These are phyloP conservation scores for Amblyopsis hoosieri DNA, from an alignment of 2,797 vertebrate species.

Conservation along the genomic window DNA sequence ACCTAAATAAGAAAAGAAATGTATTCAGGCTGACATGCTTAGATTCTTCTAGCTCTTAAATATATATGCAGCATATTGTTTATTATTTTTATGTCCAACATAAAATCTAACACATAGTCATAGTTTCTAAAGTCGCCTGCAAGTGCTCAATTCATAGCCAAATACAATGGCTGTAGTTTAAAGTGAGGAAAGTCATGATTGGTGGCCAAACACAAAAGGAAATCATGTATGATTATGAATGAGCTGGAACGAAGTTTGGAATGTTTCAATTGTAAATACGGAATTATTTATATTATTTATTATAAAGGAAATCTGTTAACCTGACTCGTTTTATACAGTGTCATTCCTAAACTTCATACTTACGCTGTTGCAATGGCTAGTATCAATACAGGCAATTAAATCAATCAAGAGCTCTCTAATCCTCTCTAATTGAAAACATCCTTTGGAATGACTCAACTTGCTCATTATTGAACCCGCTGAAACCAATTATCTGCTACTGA, in stretches of 20 bases:
- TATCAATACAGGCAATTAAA: conserved; percentile 31
- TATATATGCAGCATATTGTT: background rate
- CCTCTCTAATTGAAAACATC: conserved; percentile 62
- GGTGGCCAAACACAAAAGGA: background rate
- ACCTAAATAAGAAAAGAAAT: conserved; percentile 1
- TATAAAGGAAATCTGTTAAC: background rate
- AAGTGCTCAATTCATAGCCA: too few relatives aligned
- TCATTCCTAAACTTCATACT: conserved; percentile 5
- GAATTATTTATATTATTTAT: too few relatives aligned
- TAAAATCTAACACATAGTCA: too few relatives aligned
- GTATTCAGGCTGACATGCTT: background rate
- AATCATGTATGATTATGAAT: background rate
- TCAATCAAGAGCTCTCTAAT: conserved; percentile 48
- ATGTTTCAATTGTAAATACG: background rate
- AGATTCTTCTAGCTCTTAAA: background rate
- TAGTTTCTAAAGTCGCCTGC: too few relatives aligned
- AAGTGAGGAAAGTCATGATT: background rate
- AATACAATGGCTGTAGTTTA: too few relatives aligned
- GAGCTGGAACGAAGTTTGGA: background rate
- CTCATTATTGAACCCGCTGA: conserved; percentile 57
- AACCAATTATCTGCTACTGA: conserved; percentile 48
- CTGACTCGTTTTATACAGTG: conserved; percentile 4
- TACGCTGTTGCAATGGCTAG: conserved; percentile 5
- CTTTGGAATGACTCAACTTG: conserved; percentile 36
- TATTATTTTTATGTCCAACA: too few relatives aligned